phyloP scores from a whole-genome alignment of 2,888 invertebrate species.

The Meloe dianella region DNA sequence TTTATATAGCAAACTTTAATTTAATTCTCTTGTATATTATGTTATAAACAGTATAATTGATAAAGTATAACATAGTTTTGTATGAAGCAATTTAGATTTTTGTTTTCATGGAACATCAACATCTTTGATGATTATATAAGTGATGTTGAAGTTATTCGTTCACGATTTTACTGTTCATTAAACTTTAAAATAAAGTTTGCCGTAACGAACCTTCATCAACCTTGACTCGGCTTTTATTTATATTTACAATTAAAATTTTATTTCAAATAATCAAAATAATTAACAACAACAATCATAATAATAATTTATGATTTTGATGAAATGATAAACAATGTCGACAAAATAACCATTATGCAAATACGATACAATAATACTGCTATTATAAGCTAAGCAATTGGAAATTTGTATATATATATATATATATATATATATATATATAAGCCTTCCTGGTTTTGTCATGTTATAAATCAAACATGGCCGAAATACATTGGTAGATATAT shows the following conservation, averaged over 20 bases:
- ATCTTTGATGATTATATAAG: conserved; percentile 7
- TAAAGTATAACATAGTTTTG: not conserved
- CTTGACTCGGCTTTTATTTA: conserved; percentile 23
- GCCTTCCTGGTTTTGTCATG: conserved; percentile 32
- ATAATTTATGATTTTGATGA: conserved; percentile 23
- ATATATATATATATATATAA: not conserved
- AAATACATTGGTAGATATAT: conserved; percentile 27
- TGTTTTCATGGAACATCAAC: not conserved
- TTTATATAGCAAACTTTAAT: not conserved
- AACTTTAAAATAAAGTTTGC: conserved; percentile 27
- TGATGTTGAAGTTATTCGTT: conserved; percentile 22
- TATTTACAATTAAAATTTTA: conserved; percentile 4
- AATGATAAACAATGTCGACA: conserved; percentile 35
- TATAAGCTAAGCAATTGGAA: conserved; percentile 36
- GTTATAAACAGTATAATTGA: not conserved
- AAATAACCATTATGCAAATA: conserved; percentile 40
- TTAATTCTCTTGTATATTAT: not conserved
- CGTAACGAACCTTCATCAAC: conserved; percentile 16
- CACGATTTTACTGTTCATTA: conserved; percentile 27
- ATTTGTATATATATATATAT: conserved; percentile 15
- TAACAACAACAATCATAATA: not conserved
- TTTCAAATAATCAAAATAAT: not conserved
- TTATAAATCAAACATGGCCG: conserved; percentile 41
- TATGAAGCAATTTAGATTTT: not conserved
- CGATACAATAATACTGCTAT: conserved; percentile 32